Evolutionary conservation across 2,797 vertebrate species (phyloP).

Genomic region (Psittacula echo): DNA sequence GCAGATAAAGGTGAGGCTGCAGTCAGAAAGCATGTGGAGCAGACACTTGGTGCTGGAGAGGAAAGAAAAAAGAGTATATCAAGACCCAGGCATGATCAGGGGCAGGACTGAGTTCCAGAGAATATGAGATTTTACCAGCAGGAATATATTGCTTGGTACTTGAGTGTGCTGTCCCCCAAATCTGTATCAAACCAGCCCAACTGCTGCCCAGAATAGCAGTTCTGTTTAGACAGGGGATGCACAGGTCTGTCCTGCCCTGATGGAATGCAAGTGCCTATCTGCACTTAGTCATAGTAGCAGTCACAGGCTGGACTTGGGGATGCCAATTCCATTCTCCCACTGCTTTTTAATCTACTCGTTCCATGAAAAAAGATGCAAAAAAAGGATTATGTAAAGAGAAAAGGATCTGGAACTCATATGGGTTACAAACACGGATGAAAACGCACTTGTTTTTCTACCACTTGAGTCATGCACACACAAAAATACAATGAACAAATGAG

Average conservation of each 20-base stretch:
- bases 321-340: not conserved
- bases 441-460: not conserved
- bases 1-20: not conserved
- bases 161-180: not conserved
- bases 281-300: not conserved
- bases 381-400: not conserved
- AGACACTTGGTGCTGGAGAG: not conserved
- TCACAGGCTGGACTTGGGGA: not conserved
- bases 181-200: not conserved
- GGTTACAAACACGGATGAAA: not conserved
- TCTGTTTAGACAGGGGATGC: not conserved
- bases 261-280: not conserved
- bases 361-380: not conserved
- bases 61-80: not conserved
- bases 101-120: not conserved
- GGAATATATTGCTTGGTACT: not conserved
- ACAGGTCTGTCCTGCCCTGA: not conserved
- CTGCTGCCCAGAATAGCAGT: not conserved
- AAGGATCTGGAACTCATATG: not conserved
- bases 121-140: not conserved
- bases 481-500: slow-evolving; percentile 3
- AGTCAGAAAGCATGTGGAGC: not conserved
- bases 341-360: not conserved
- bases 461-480: not conserved
- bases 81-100: not conserved